Evolutionary conservation across 2,797 vertebrate species (phyloP).

Genomic region (Scomberomorus guttatus): DNA sequence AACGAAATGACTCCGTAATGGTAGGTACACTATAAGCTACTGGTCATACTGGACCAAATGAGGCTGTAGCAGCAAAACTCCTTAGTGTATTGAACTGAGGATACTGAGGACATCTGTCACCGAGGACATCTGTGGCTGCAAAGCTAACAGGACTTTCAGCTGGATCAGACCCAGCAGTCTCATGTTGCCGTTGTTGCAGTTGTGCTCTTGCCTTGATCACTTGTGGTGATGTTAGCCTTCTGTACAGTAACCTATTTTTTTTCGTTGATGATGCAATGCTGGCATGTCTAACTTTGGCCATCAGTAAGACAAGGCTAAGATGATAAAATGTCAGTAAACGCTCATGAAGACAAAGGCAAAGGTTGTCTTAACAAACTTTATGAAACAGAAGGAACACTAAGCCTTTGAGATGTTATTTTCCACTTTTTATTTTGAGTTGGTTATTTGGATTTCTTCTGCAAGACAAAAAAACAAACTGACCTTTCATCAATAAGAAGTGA

Average conservation of each 20-base stretch:
- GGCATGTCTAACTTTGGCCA: not conserved
- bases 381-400: not conserved
- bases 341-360: slow-evolving; percentile 13
- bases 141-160: not conserved
- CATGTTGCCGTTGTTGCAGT: not conserved
- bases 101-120: no score
- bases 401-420: slow-evolving; percentile 5
- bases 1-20: not conserved
- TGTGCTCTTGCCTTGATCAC: not conserved
- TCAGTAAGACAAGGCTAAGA: not conserved
- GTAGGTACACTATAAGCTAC: not conserved
- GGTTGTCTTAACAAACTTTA: not conserved
- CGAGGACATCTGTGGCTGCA: not conserved
- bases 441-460: slow-evolving; percentile 21
- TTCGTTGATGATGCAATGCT: not conserved
- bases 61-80: not conserved
- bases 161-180: not conserved
- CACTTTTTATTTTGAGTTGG: slow-evolving; percentile 1
- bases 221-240: not conserved
- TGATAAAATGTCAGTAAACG: not conserved
- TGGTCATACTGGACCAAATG: not conserved
- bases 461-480: slow-evolving; percentile 59
- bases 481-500: slow-evolving; percentile 62
- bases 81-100: not conserved
- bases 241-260: no score